Percentiles rank a stretch among this genome's conserved stretches.
phyloP scores from a whole-genome alignment of 2,888 invertebrate species.

The Pimpla rufipes region DNA sequence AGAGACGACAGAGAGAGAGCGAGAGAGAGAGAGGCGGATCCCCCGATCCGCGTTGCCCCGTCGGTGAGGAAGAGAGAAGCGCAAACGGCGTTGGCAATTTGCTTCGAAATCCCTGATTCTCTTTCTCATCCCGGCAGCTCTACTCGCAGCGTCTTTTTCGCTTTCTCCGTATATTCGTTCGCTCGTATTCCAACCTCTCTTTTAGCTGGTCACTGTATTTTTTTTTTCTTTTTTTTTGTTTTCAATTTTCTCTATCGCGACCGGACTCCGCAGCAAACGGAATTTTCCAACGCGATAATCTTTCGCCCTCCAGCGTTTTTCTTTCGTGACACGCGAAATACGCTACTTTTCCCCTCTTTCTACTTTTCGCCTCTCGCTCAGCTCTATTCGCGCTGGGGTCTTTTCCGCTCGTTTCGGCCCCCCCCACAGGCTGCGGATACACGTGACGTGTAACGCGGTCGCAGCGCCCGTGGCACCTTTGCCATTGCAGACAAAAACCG shows the following conservation, averaged over 20 bases:
- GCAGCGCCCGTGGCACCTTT: neutral
- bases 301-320: slow-evolving; percentile 7
- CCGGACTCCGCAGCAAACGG: slow-evolving; percentile 19
- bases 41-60: slow-evolving; percentile 36
- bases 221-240: slow-evolving; percentile 43
- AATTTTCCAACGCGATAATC: slow-evolving; percentile 57
- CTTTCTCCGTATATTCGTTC: slow-evolving; percentile 11
- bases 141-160: slow-evolving; percentile 21
- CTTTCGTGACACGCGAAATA: neutral
- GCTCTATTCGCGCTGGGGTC: no score
- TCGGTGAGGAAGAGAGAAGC: slow-evolving; percentile 51
- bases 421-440: neutral
- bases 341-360: slow-evolving; percentile 15
- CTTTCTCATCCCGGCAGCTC: slow-evolving; percentile 4
- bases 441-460: neutral
- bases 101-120: slow-evolving; percentile 74
- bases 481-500: slow-evolving; percentile 1
- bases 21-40: slow-evolving; percentile 52
- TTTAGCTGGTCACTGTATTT: slow-evolving; percentile 31
- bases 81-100: slow-evolving; percentile 74
- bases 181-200: slow-evolving; percentile 54
- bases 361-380: neutral
- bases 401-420: neutral
- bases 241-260: slow-evolving; percentile 47
- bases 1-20: no score